A percentile compares a stretch with the other conserved stretches of the same genome.
These are phyloP conservation scores for Ptilonorhynchus violaceus DNA, from an alignment of 2,113 vertebrate species.

Conservation along the genomic window DNA sequence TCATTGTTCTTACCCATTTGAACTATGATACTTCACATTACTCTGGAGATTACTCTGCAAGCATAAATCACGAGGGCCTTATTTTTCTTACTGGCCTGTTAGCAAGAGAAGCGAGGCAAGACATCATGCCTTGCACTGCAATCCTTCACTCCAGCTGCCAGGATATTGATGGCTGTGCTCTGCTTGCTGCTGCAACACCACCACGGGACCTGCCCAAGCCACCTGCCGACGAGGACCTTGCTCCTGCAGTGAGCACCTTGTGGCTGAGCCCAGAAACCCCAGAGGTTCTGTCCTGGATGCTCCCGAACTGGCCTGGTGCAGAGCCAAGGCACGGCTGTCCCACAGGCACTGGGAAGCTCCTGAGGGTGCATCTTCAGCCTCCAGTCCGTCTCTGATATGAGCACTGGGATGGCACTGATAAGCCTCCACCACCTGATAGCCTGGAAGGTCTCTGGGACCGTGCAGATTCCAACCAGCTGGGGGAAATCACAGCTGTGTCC, in stretches of 20 bases:
- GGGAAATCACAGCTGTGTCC: background rate
- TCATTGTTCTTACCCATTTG: constrained; percentile 49
- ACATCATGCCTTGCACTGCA: background rate
- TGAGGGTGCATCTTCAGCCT: too few species aligned
- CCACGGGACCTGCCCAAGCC: accelerated
- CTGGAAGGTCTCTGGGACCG: background rate
- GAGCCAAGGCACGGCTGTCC: background rate
- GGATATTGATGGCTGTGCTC: background rate
- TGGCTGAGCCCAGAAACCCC: background rate
- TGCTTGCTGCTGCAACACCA: background rate
- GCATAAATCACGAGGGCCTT: constrained; percentile 45
- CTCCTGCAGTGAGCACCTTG: background rate
- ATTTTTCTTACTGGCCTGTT: constrained; percentile 38
- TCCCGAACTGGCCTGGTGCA: background rate
- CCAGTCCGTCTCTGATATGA: background rate
- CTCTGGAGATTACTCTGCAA: background rate
- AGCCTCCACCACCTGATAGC: background rate
- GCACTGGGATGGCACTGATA: background rate
- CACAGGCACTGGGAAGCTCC: background rate
- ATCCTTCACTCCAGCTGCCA: background rate
- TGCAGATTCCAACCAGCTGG: background rate
- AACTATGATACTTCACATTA: constrained; percentile 42
- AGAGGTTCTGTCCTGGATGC: background rate
- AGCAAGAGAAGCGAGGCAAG: background rate
- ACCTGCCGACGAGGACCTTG: background rate